Evolutionary conservation across 1,140 invertebrate genomes (phyloP), one percentile per base, ranked within the genome.

Genomic region (Caenorhabditis tropicalis): DNA sequence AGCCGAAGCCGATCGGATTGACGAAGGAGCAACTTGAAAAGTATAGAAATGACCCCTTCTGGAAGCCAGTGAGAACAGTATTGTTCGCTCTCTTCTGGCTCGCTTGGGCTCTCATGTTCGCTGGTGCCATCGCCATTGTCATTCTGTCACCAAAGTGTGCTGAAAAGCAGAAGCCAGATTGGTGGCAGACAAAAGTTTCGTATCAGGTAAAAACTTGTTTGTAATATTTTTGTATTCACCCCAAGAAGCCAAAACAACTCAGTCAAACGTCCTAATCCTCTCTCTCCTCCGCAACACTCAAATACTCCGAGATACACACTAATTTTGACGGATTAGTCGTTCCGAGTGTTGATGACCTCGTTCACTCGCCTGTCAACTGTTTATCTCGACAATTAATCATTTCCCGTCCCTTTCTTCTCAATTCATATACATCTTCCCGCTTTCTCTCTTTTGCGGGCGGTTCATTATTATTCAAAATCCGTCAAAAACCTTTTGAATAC

Each of bases 11-110:
- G 36, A 89, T 90, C 53, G 89, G 89, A 21, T 74, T 90, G 48
- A 90, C 89, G 15, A 90, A 90, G 84, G 89, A 90, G 46, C 89
- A 90, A 53, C 70, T 90, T 12, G 89, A 90, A 79, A 88, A 89
- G 70, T 90, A 91, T 81, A 60, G 88, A 16, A 90, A 90, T 84
- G 89, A 90, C 82, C 89, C 89, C 6, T 88, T 89, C 58, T 91
- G 89, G 89, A 90, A 90, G 82, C 79, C 89, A n/a, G 81, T 91
- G 24, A 85, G 80, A 65, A 74, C 36, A n/a, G n/a, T 83, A 29
- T 85, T 90, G 12, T 90, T 91, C 48, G 83, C 79, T 27, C 29
- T 88, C n/a, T 89, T 89, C 84, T 90, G 89, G 89, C 58, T 90
- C 19, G 82, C 88, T 16, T 90, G 89, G 89, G 49, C 89, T 15